Percentiles rank a stretch among this genome's conserved stretches.
These are phyloP conservation scores for Eciton burchellii DNA, from an alignment of 1,140 invertebrate species.

Conservation along the genomic window DNA sequence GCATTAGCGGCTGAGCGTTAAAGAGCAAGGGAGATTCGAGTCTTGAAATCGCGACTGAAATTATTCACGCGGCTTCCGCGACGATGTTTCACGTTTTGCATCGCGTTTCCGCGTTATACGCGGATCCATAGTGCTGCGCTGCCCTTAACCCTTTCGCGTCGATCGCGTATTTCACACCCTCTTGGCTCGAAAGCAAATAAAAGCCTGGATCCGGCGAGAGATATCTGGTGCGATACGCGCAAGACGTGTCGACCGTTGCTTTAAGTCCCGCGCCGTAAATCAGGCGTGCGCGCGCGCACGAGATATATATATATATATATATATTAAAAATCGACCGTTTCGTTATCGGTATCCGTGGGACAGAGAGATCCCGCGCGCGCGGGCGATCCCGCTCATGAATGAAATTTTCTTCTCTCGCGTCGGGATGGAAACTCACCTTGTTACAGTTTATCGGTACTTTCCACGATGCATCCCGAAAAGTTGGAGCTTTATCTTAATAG, in stretches of 20 bases:
- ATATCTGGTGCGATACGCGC: slow-evolving; percentile 21
- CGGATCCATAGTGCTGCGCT: slow-evolving; percentile 14
- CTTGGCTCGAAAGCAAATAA: slow-evolving; percentile 32
- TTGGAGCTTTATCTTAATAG: slow-evolving; percentile 30
- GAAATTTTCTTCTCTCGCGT: neutral
- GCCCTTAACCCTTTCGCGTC: slow-evolving; percentile 5
- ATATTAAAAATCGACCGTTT: slow-evolving; percentile 28
- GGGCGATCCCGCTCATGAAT: neutral
- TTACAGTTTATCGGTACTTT: slow-evolving; percentile 35
- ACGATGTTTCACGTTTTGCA: neutral
- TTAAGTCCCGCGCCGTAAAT: slow-evolving; percentile 26
- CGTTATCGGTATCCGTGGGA: slow-evolving; percentile 1
- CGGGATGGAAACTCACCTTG: slow-evolving; percentile 4
- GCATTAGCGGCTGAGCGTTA: slow-evolving; percentile 50
- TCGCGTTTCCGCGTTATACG: slow-evolving; percentile 18
- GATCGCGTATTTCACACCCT: slow-evolving; percentile 19
- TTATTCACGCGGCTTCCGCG: slow-evolving; percentile 29
- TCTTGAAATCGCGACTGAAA: slow-evolving; percentile 20
- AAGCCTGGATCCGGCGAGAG: slow-evolving; percentile 9
- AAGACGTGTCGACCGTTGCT: neutral
- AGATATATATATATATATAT: too few relatives aligned
- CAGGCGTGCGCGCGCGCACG: neutral
- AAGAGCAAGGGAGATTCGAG: slow-evolving; percentile 41
- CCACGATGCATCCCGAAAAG: neutral
- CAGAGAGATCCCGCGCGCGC: neutral